Evolutionary conservation across 2,888 invertebrate genomes (phyloP).

Genomic region (Papilio gigon): DNA sequence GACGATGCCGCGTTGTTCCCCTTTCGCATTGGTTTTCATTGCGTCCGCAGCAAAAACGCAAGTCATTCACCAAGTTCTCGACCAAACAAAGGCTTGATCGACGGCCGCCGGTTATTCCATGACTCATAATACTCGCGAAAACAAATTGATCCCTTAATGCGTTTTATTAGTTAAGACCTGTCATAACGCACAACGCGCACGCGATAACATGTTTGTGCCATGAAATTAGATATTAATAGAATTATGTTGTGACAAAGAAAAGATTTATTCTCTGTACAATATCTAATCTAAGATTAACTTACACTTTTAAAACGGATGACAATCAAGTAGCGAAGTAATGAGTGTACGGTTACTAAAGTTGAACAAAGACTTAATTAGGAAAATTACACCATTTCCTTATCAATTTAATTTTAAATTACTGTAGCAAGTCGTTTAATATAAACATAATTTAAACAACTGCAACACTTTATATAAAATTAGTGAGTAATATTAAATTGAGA

Average conservation of each 20-base stretch:
- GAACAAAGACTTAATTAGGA: background rate
- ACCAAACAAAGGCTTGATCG: conserved; percentile 69
- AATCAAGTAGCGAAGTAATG: no score
- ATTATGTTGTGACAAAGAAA: background rate
- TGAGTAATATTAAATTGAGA: background rate
- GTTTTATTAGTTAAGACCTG: conserved; percentile 74
- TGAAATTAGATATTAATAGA: conserved; percentile 30
- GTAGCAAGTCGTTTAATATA: no score
- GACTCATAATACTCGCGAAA: conserved; percentile 68
- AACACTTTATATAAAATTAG: no score
- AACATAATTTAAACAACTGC: no score
- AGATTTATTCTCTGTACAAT: background rate
- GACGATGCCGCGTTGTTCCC: conserved; percentile 73
- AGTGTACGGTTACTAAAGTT: no score
- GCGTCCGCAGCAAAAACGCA: conserved; percentile 67
- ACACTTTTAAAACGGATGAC: no score
- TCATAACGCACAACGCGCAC: conserved; percentile 38
- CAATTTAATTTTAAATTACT: no score
- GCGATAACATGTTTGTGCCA: conserved; percentile 40
- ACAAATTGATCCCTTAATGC: conserved; percentile 74
- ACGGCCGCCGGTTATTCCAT: conserved; percentile 61
- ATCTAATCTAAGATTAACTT: no score
- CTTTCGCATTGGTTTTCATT: conserved; percentile 67
- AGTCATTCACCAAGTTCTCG: conserved; percentile 73
- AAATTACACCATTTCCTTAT: background rate